Evolutionary conservation across 2,797 vertebrate genomes (phyloP).

Genomic region (Myotis planiceps): DNA sequence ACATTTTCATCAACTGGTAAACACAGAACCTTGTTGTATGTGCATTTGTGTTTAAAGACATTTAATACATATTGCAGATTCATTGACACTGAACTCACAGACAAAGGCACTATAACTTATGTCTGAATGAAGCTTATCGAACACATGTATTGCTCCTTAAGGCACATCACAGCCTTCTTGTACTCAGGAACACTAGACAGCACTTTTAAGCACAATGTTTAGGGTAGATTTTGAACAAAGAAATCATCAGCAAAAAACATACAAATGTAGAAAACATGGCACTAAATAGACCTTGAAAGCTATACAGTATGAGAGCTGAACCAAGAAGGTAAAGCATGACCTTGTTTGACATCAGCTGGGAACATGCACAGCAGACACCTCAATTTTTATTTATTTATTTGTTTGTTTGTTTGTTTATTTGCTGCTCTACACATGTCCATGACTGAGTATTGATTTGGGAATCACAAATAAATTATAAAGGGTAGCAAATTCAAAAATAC

Average conservation of each 20-base stretch:
- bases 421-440: not conserved
- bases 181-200: not conserved
- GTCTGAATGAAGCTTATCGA: not conserved
- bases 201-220: not conserved
- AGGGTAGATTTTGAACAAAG: not conserved
- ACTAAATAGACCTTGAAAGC: not conserved
- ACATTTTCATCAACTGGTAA: not conserved
- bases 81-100: not conserved
- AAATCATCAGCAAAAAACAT: not conserved
- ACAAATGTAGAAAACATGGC: not conserved
- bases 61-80: not conserved
- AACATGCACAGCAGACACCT: not conserved
- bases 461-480: not conserved
- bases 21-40: not conserved
- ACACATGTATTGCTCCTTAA: not conserved
- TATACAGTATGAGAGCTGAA: not conserved
- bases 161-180: not conserved
- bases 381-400: not conserved
- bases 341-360: not conserved
- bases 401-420: not conserved
- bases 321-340: not conserved
- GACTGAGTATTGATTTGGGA: not conserved
- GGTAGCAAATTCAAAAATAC: not conserved
- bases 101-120: not conserved
- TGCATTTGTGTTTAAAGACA: not conserved